A percentile compares a stretch with the other conserved stretches of the same genome.
phyloP scores from a whole-genome alignment of 2,888 invertebrate species.

The Smittia aterrima region DNA sequence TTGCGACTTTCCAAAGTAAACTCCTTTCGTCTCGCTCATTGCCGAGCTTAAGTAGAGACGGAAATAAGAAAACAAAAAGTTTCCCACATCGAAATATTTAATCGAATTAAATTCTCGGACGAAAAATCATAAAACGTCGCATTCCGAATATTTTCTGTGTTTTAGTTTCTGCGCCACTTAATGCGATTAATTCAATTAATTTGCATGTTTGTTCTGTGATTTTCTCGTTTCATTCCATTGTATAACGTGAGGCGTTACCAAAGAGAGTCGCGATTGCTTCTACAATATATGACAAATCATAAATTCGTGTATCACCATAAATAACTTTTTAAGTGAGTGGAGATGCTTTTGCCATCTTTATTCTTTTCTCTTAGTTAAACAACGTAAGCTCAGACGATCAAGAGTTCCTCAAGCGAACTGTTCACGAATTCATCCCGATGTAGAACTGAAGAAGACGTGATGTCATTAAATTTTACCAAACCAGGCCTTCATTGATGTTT shows the following conservation, averaged over 20 bases:
- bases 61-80: slow-evolving; percentile 4
- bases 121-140: slow-evolving; percentile 25
- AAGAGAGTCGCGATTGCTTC: not conserved
- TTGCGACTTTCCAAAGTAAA: slow-evolving; percentile 21
- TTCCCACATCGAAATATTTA: slow-evolving; percentile 38
- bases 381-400: not conserved
- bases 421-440: slow-evolving; percentile 15
- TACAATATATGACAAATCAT: not conserved
- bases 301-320: slow-evolving; percentile 16
- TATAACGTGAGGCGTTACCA: not conserved
- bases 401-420: not conserved
- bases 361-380: no score
- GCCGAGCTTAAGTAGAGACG: not conserved
- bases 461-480: slow-evolving; percentile 60
- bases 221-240: not conserved
- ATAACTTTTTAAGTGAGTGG: not conserved
- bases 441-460: slow-evolving; percentile 29
- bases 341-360: not conserved
- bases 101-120: slow-evolving; percentile 20
- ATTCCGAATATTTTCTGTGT: not conserved
- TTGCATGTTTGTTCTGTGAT: slow-evolving; percentile 34
- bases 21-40: not conserved
- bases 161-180: slow-evolving; percentile 30
- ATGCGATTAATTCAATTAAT: slow-evolving; percentile 38
- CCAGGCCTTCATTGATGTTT: slow-evolving; percentile 70